phyloP scores from a whole-genome alignment of 2,113 vertebrate species.

The Strigops habroptila region DNA sequence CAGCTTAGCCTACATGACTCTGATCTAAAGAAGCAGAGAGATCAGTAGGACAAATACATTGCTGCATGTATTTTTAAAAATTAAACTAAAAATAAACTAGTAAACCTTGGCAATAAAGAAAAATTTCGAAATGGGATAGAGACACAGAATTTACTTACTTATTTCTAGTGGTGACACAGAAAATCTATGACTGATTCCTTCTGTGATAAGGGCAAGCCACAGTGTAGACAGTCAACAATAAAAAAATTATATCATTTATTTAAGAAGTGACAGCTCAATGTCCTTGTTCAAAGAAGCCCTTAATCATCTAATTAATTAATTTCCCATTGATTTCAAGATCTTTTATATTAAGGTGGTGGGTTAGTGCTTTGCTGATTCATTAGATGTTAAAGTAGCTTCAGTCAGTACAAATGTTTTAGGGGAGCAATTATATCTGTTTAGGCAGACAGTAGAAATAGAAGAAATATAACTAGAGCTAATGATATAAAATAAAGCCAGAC shows the following conservation, averaged over 20 bases:
- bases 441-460: not conserved
- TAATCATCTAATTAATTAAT: not conserved
- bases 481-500: not conserved
- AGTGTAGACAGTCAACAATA: not conserved
- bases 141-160: not conserved
- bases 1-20: not conserved
- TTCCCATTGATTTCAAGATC: not conserved
- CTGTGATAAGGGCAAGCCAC: not conserved
- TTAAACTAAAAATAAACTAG: not conserved
- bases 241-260: not conserved
- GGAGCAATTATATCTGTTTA: not conserved
- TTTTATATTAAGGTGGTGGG: not conserved
- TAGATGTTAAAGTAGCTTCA: not conserved
- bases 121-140: not conserved
- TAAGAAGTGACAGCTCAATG: not conserved
- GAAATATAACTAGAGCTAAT: not conserved
- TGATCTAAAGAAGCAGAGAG: not conserved
- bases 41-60: not conserved
- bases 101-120: not conserved
- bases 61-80: not conserved
- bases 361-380: not conserved
- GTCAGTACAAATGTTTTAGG: not conserved
- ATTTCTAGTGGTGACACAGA: not conserved
- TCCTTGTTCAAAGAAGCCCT: not conserved
- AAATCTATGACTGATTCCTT: not conserved